Percentiles rank a stretch among this genome's conserved stretches.
Evolutionary conservation across 2,113 vertebrate species (phyloP).

Genomic region (Myodes glareolus): DNA sequence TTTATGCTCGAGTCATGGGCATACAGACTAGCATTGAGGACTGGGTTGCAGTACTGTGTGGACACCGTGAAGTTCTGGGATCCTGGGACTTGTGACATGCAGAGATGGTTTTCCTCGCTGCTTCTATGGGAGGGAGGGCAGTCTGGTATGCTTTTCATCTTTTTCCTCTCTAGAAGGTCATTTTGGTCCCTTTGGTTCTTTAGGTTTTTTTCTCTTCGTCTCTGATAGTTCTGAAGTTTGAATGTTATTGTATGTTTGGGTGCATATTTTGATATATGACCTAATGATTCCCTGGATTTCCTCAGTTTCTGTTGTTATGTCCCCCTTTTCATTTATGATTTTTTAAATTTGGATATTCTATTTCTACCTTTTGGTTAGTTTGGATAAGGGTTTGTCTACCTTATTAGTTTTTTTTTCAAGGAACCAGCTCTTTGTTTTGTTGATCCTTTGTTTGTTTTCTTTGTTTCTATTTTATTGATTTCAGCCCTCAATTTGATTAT

Average conservation of each 20-base stretch:
- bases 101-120: neutral
- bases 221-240: neutral
- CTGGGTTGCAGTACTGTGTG: neutral
- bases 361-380: no score
- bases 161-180: neutral
- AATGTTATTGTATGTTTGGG: neutral
- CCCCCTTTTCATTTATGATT: no score
- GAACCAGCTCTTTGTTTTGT: no score
- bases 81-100: neutral
- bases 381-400: no score
- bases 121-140: neutral
- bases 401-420: no score
- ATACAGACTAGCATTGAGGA: neutral
- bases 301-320: no score
- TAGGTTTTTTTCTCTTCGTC: neutral
- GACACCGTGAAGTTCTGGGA: neutral
- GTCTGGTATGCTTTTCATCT: neutral
- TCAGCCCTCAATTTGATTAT: no score
- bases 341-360: no score
- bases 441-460: no score
- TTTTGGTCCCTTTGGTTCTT: neutral
- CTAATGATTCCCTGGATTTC: no score
- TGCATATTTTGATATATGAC: neutral
- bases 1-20: neutral
- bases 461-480: no score